phyloP scores from a whole-genome alignment of 2,888 invertebrate genomes.

The Pyralis farinalis region DNA sequence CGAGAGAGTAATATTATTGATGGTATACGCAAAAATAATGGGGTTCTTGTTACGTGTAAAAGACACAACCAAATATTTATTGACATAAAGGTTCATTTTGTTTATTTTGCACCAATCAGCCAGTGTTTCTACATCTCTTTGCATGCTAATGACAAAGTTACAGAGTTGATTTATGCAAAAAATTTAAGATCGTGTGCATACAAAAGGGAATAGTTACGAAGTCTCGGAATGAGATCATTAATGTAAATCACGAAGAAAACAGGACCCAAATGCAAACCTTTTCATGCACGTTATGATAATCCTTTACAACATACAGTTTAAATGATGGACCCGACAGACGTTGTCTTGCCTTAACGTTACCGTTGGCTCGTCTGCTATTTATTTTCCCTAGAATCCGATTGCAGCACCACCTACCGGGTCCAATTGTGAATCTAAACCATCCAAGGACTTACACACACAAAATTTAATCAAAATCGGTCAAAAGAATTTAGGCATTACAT shows the following conservation, averaged over 20 bases:
- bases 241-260: background rate
- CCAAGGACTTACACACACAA: no score
- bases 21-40: background rate
- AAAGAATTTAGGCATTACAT: no score
- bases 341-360: no score
- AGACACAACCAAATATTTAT: background rate
- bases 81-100: background rate
- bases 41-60: background rate
- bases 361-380: no score
- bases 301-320: no score
- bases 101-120: background rate
- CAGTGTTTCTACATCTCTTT: background rate
- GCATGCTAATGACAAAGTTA: background rate
- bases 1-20: background rate
- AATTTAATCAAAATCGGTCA: no score
- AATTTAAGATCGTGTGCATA: conserved; percentile 2
- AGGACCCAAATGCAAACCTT: conserved; percentile 5
- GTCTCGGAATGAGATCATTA: background rate
- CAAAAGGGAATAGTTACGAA: background rate
- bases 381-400: no score
- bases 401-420: no score
- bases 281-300: no score
- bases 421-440: no score
- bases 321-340: no score
- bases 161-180: background rate